Base-by-base conservation (phyloP, 30 jellyfish, hydroid and myxozoan genomes). In the Aurelia sp. region DNA sequence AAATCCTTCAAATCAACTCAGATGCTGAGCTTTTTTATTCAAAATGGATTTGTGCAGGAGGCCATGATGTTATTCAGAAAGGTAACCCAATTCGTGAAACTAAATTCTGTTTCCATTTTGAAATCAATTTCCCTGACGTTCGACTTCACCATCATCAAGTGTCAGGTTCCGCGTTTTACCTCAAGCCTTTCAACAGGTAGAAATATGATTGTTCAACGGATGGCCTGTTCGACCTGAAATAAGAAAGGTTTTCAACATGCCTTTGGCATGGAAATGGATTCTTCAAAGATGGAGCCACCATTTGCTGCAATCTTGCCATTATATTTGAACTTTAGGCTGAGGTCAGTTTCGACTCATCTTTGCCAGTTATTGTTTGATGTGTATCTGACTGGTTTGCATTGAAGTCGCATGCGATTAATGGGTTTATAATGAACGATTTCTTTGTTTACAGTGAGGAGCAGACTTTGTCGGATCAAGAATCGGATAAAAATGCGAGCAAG, bases 201-300 rank as follows among this genome's bases (percentile, higher is more conserved):
- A 21, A 35, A 20, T 78, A 33, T 65, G 53, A 64, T 41, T 62
- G 63, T 58, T 24, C 89, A 70, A 62, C 40, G 21, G 55, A 62
- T 57, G 73, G 80, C 78, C 73, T 78, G 44, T 40, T 64, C 72
- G 73, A 63, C 80, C 35, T 48, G 81, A 65, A 44, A 27, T 40
- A 62, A 15, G 59, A 16, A 50, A 44, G 73, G 88, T 63, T 71
- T 71, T 82, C 83, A 73, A 59, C 87, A 73, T 84, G 88, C 88
- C 86, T 55, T 8, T 78, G 89, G 89, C 89, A 44, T 78, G 89
- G 89, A 47, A 13, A 78, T 78, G 89, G 89, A 78, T 44, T 63
- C 80, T 74, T 85, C 66, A 77, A 76, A 68, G 58, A 86, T 86
- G 95, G 95, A 86, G 31, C 95, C 95, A n/a, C 95, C 95, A 10